Conservation (phyloP, 2,888 invertebrate species). For the Strigamia crassipes region DNA sequence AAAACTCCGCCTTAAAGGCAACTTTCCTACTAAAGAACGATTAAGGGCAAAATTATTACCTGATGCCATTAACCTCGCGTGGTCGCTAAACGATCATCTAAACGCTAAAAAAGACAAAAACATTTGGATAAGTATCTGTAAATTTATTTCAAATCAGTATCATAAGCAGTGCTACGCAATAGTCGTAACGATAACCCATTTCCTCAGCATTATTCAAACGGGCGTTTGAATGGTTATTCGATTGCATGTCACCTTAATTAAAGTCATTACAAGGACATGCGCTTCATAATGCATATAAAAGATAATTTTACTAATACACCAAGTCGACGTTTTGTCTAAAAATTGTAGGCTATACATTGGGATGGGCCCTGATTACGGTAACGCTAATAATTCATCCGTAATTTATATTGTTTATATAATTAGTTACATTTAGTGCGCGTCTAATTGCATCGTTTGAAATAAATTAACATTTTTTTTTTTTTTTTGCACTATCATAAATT, state of each 20-base stretch:
- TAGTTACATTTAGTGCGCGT: background rate
- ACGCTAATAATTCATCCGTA: background rate
- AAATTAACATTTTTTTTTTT: background rate
- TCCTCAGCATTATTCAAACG: background rate
- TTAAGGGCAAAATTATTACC: background rate
- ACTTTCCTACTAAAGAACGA: background rate
- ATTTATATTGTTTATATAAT: background rate
- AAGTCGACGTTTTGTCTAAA: background rate
- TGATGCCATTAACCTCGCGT: background rate
- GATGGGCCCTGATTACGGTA: background rate
- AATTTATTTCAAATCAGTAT: background rate
- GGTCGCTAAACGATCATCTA: background rate
- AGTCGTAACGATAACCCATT: background rate
- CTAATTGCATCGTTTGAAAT: background rate
- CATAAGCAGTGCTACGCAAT: background rate
- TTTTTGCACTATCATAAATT: too few relatives aligned
- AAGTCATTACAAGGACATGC: background rate
- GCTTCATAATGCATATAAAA: background rate
- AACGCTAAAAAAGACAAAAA: background rate
- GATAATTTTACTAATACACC: background rate
- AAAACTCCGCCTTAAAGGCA: background rate
- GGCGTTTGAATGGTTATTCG: background rate
- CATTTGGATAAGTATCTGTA: background rate
- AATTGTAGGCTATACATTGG: background rate
- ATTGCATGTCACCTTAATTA: background rate